phyloP scores from a whole-genome alignment of 2,113 vertebrate species.

The Rhynchomys soricoides region DNA sequence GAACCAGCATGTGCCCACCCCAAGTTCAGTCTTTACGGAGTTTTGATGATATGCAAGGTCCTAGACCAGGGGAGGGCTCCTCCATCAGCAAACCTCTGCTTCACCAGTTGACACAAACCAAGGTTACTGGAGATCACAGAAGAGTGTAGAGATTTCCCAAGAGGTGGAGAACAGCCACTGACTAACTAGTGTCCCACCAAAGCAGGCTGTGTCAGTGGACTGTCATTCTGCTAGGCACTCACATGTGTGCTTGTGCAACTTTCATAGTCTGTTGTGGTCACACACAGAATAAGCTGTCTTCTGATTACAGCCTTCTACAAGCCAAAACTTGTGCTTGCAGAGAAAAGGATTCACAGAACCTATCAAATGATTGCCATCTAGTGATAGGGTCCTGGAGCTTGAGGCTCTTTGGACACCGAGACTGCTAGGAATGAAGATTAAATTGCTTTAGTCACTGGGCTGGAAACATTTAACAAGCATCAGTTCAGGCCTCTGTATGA shows the following conservation, averaged over 20 bases:
- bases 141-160: background rate
- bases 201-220: background rate
- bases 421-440: background rate
- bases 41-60: background rate
- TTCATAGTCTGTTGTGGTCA: constrained; percentile 22
- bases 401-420: background rate
- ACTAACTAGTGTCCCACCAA: background rate
- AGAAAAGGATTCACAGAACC: constrained; percentile 22
- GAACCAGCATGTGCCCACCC: background rate
- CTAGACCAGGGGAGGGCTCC: background rate
- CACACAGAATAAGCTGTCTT: background rate
- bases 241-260: background rate
- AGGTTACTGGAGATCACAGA: constrained; percentile 7
- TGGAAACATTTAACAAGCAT: constrained; percentile 64
- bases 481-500: too few relatives aligned
- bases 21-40: background rate
- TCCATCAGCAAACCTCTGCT: background rate
- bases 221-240: background rate
- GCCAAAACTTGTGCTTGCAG: background rate
- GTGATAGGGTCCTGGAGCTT: background rate
- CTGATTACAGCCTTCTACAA: background rate
- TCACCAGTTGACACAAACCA: background rate
- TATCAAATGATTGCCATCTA: background rate
- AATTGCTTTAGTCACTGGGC: constrained; percentile 5
- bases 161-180: background rate